A percentile compares a stretch with the other conserved stretches of the same genome.
These are phyloP conservation scores for Morelia viridis DNA, from an alignment of 2,797 vertebrate genomes.

Conservation along the genomic window DNA sequence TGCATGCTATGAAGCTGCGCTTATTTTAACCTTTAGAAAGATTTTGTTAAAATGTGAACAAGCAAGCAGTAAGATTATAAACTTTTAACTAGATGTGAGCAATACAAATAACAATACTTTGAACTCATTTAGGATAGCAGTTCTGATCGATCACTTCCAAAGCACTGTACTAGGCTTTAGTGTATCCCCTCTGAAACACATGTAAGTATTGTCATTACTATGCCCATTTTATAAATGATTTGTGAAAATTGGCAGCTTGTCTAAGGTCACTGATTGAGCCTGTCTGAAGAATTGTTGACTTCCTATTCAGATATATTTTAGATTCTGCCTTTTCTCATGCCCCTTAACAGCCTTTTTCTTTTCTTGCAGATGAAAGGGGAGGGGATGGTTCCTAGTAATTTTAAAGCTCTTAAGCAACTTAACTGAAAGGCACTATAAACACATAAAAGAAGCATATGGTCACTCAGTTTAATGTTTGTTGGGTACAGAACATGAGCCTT, in stretches of 20 bases:
- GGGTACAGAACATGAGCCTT: neutral
- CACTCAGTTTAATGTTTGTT: conserved; percentile 26
- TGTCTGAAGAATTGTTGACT: conserved; percentile 50
- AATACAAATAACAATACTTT: conserved; percentile 30
- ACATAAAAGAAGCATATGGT: conserved; percentile 34
- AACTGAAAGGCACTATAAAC: conserved; percentile 43
- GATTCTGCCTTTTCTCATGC: conserved; percentile 51
- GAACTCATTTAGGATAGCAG: neutral
- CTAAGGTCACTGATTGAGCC: conserved; percentile 19
- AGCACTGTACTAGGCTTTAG: neutral
- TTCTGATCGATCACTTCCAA: neutral
- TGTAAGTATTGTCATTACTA: conserved; percentile 13
- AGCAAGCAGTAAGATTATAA: conserved; percentile 12
- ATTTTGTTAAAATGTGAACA: conserved; percentile 25
- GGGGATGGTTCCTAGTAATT: conserved; percentile 48
- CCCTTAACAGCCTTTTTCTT: conserved; percentile 42
- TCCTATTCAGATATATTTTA: conserved; percentile 53
- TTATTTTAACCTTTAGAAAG: conserved; percentile 23
- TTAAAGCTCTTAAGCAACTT: conserved; percentile 34
- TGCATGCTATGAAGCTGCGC: neutral
- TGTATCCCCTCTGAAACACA: neutral
- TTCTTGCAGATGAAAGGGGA: conserved; percentile 36
- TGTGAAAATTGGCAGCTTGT: conserved; percentile 12
- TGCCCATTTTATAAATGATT: neutral
- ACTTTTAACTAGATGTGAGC: conserved; percentile 14